Conservation (phyloP, 2,797 vertebrate species). For the Sciurus carolinensis region DNA sequence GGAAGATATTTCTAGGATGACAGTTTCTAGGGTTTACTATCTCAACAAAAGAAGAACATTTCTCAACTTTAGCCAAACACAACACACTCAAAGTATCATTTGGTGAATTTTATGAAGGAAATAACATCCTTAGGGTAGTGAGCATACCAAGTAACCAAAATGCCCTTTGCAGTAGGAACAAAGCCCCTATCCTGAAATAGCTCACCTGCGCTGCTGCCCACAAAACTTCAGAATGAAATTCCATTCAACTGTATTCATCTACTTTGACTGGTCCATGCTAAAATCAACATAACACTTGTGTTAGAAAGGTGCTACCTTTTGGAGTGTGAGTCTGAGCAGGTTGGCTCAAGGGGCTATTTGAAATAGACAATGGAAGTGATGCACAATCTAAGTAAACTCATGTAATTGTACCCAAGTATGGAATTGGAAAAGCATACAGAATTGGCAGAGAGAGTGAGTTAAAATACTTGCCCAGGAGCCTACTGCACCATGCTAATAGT, state of each 20-base stretch:
- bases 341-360: too few species aligned
- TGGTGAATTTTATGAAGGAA: not conserved
- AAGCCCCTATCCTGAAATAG: not conserved
- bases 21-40: not conserved
- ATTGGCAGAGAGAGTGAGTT: not conserved
- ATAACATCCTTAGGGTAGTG: too few species aligned
- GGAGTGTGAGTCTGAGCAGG: not conserved
- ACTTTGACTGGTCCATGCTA: not conserved
- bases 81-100: not conserved
- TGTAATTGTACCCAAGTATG: not conserved
- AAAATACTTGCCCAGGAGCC: not conserved
- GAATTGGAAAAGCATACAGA: not conserved
- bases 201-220: not conserved
- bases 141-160: too few species aligned
- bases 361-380: not conserved
- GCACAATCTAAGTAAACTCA: not conserved
- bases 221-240: not conserved
- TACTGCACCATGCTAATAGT: not conserved
- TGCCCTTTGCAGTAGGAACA: not conserved
- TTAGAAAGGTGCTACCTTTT: not conserved
- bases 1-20: not conserved
- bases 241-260: not conserved
- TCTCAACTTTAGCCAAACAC: not conserved
- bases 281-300: not conserved
- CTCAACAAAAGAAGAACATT: not conserved